These are phyloP conservation scores for Leucoraja erinaceus DNA, from an alignment of 2,113 vertebrate species.

Conservation along the genomic window DNA sequence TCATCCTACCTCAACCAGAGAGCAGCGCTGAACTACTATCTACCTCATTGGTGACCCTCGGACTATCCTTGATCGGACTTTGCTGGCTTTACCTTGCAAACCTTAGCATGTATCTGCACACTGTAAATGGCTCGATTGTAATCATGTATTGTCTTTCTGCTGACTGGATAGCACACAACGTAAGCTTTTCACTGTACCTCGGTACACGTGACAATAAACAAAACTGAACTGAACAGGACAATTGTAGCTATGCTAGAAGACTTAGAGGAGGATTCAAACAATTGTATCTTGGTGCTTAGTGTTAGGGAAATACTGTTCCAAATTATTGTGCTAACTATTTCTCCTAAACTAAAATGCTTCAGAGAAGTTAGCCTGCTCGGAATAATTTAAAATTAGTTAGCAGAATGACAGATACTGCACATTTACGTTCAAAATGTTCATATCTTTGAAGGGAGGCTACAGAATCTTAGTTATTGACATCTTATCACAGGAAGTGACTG, in stretches of 20 bases:
- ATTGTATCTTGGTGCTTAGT: neutral
- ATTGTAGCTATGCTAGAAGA: neutral
- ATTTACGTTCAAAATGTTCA: neutral
- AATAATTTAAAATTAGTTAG: neutral
- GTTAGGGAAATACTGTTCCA: neutral
- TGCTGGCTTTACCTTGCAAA: too few relatives aligned
- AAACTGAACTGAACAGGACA: neutral
- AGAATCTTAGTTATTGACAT: neutral
- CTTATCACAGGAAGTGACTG: slow-evolving; percentile 23
- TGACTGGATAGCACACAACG: too few relatives aligned
- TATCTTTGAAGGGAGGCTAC: neutral
- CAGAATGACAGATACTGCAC: neutral
- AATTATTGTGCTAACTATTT: neutral
- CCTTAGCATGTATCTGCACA: too few relatives aligned
- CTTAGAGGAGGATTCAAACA: neutral
- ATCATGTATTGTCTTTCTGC: too few relatives aligned
- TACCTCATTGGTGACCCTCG: too few relatives aligned
- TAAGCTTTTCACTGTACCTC: too few relatives aligned
- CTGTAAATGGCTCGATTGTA: too few relatives aligned
- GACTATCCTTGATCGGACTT: too few relatives aligned
- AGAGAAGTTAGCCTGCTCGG: neutral
- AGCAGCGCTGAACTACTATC: too few relatives aligned
- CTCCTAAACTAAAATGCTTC: neutral
- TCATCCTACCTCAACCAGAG: too few relatives aligned
- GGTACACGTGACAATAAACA: too few relatives aligned